Percentiles rank a stretch among this genome's conserved stretches.
Evolutionary conservation across 2,797 vertebrate species (phyloP).

Genomic region (Anabacerthia variegaticeps): DNA sequence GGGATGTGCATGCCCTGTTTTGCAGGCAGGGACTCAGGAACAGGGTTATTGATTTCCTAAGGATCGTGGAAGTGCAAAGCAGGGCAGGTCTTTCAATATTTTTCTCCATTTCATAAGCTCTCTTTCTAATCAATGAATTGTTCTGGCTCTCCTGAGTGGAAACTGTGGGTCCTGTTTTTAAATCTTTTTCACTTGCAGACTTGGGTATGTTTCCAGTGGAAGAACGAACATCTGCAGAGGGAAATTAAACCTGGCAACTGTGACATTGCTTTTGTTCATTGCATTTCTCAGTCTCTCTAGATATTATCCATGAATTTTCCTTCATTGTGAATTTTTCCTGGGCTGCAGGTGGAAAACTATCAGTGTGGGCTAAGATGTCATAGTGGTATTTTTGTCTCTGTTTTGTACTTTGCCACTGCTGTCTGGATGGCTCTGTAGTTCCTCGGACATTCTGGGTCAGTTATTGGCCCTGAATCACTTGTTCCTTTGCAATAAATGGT

Average conservation of each 20-base stretch:
- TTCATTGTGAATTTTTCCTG: neutral
- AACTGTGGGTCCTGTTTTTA: neutral
- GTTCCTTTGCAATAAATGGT: neutral
- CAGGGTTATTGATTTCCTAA: neutral
- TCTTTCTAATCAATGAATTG: neutral
- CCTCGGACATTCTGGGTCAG: neutral
- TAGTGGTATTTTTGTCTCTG: neutral
- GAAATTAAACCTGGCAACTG: neutral
- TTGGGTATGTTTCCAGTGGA: neutral
- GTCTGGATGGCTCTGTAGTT: neutral
- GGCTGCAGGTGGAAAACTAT: neutral
- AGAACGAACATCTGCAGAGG: neutral
- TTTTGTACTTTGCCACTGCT: neutral
- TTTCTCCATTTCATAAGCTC: neutral
- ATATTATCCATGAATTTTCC: neutral
- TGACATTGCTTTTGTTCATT: neutral
- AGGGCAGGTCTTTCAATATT: neutral
- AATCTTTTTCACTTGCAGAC: neutral
- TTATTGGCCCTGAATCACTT: neutral
- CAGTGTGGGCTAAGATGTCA: neutral
- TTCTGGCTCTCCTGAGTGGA: neutral
- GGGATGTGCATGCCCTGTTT: neutral
- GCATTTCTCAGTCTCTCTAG: neutral
- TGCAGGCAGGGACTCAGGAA: neutral
- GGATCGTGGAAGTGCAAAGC: fast-evolving